phyloP scores from a whole-genome alignment of 2,797 vertebrate species.

The Eutrigla gurnardus region DNA sequence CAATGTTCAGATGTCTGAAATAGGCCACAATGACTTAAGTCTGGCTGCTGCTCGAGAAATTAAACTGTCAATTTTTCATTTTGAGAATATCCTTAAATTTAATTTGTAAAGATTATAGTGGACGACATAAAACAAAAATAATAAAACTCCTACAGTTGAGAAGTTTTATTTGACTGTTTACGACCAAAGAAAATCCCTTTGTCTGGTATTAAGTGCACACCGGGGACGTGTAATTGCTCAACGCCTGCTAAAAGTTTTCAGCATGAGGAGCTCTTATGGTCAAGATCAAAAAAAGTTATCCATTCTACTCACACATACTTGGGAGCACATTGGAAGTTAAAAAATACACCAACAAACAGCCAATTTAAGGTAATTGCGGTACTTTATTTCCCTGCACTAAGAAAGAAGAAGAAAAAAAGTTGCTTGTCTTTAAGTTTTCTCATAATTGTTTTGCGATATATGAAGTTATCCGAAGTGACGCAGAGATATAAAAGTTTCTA shows the following conservation, averaged over 20 bases:
- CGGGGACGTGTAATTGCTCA: background rate
- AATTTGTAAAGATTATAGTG: background rate
- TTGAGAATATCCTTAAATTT: background rate
- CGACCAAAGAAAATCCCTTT: background rate
- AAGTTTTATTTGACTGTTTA: constrained; percentile 7
- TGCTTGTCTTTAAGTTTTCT: background rate
- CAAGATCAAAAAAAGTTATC: background rate
- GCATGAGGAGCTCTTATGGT: background rate
- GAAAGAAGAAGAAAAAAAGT: background rate
- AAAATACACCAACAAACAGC: background rate
- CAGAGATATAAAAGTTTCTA: constrained; percentile 42
- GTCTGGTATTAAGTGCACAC: background rate
- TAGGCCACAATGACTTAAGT: background rate
- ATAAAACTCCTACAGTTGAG: background rate
- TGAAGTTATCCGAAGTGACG: constrained; percentile 31
- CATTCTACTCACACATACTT: background rate
- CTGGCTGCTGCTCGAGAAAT: constrained; percentile 14
- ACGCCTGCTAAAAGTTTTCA: constrained; percentile 4
- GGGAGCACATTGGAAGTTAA: background rate
- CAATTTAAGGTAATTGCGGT: background rate
- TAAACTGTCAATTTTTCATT: background rate
- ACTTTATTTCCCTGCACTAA: background rate
- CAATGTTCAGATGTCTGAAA: constrained; percentile 36
- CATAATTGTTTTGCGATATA: constrained; percentile 12
- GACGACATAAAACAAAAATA: background rate